Base-by-base conservation (phyloP, 2,113 vertebrate species). In the Colaptes auratus region DNA sequence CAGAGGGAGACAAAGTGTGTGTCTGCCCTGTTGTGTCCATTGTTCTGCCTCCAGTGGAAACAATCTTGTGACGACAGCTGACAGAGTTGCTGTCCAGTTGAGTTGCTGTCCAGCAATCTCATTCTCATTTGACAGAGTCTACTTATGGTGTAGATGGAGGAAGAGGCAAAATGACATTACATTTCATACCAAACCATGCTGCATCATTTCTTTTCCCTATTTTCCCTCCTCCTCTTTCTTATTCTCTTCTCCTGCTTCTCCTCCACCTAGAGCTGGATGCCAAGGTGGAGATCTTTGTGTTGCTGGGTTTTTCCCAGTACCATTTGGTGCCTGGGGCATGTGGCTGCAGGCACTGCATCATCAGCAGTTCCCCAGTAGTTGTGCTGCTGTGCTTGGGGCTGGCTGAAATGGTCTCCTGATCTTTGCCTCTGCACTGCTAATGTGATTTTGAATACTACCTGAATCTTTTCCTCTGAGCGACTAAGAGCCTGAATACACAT, bases 311-410 rank as follows among this genome's bases (percentile, higher is more conserved):
- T 31, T 12, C 24, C 35, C 35, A 7, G n/a, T 27, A 20, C 44
- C 6, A 3, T 35, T 9, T 0, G 9, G 19, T 23, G 56, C n/a
- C 39, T 0, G 0, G 15, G 23, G 8, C 0, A 2, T 7, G 7
- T 0, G 3, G 58, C 65, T 33, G 23, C 15, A 10, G 27, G 18
- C 44, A 36, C 64, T 0, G 1, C 28, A 33, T 58, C 30, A 53
- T 14, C 1, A 0, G 39, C 66, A 28, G 66, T 15, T 66, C 14
- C 30, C 35, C 12, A 9, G 16, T 24, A 35, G 36, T 11, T 14
- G 31, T 1, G 1, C 15, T 30, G 48, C 67, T 74, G 23, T 52
- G 50, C 25, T 36, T 30, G n/a, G 5, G 27, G 18, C 48, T 56
- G 39, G 6, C 66, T n/a, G 39, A 52, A 52, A 50, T 2, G 0